Base-by-base conservation (phyloP, 2,888 invertebrate species). In the Athalia rosae region DNA sequence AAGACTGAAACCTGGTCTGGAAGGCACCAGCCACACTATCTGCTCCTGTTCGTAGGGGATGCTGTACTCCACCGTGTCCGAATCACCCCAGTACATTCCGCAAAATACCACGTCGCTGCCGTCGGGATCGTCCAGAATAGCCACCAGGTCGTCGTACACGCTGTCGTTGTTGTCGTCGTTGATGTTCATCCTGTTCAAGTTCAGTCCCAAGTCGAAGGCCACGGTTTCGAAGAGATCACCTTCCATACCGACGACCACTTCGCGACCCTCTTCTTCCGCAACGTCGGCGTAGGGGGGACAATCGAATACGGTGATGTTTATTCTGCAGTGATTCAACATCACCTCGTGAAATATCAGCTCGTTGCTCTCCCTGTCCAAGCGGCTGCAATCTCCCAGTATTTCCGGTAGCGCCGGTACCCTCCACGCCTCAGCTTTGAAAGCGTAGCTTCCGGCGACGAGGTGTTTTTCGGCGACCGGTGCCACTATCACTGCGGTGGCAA, bases 11-110 rank as follows among this genome's bases (percentile, higher is more conserved):
- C 48, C 28, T n/a, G 28, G 11, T 41, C 15, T n/a, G 11, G 74
- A 62, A 0, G 87, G 87, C 43, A 85, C 76, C n/a, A 85, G 13
- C 87, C 87, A 87, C 8, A 82, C 80, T 0, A 84, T 61, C 47
- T 81, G 79, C 11, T 83, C 77, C 15, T 82, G 67, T 6, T 84
- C 86, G 74, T 86, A 87, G 4, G 83, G 79, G 8, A 77, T 48
- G 0, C 84, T 84, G 78, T 82, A 87, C 3, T 79, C 82, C 0
- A 83, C 76, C 11, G 79, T 77, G 0, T 62, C n/a, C 4, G 50
- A 5, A 0, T 80, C 77, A 7, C 79, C 62, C 79, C 84, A 82
- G 0, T 80, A 58, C 4, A 85, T 43, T 1, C 86, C 84, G 3
- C 87, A 86, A 4, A 85, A 66, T 0, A 83, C 77, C 13, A 87